Base-by-base conservation (phyloP, 2,888 invertebrate species). In the Caenorhabditis sp. region DNA sequence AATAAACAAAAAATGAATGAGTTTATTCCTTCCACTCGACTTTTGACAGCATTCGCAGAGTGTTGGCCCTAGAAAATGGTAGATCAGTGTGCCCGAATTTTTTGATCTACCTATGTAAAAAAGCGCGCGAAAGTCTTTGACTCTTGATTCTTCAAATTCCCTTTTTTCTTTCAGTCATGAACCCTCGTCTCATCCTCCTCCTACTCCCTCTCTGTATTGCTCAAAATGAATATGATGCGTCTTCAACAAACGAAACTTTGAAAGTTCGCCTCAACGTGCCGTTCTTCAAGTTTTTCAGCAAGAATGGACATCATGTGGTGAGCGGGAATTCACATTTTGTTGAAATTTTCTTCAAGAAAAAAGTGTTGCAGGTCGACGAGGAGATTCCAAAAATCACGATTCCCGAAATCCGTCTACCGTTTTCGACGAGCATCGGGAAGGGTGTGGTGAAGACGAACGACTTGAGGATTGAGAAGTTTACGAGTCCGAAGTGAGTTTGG, bases 371-470 rank as follows among this genome's bases (percentile, higher is more conserved):
- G 89, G 84, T 90, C 1, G 88, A 87, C 51, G 84, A 85, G 70
- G 90, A 90, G 66, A 85, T 90, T 54, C 90, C 90, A n/a, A 87
- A 89, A 44, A 85, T 89, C 24, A 82, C 64, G 14, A 88, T 90
- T 56, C 90, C 90, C 8, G 77, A 81, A 26, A 86, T 90, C 28
- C 82, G 73, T 8, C 56, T 90, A 16, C 90, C 90, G 35, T 90
- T 90, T 54, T 74, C 85, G 28, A 85, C 80, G 0, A 86, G 88
- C 3, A 87, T 90, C 22, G 89, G 89, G 12, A 69, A 41, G 8
- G 90, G 90, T 12, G 64, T 73, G 24, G 89, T 90, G 10, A 74
- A 64, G n/a, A 88, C 89, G 19, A 44, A 75, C 35, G 82, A 85
- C 8, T 63, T 90, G 76, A 87, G 85, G 28, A 88, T 90, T 22